Percentiles rank a stretch among this genome's conserved stretches.
Evolutionary conservation across 2,113 vertebrate genomes (phyloP).

Genomic region (Oryzias curvinotus): DNA sequence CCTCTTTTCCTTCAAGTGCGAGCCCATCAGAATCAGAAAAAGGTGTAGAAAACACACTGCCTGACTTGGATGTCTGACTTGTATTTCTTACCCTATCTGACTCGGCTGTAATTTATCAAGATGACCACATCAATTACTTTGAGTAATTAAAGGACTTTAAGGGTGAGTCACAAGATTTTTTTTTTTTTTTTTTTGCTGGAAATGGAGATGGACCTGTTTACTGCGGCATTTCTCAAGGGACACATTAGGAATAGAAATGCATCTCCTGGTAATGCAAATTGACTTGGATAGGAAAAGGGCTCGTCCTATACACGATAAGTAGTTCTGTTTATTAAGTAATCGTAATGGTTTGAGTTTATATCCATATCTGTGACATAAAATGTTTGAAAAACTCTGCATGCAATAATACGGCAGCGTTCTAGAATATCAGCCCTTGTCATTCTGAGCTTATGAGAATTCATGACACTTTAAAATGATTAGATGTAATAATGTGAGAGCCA

Average conservation of each 20-base stretch:
- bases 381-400: conserved; percentile 20
- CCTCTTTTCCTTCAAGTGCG: neutral
- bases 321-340: conserved; percentile 7
- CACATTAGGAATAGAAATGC: conserved; percentile 18
- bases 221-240: conserved; percentile 2
- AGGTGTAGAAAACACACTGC: neutral
- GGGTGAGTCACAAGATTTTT: neutral
- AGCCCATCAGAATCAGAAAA: neutral
- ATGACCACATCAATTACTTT: neutral
- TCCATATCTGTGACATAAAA: neutral
- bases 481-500: conserved; percentile 47
- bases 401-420: conserved; percentile 11
- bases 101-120: neutral
- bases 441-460: conserved; percentile 42
- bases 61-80: neutral
- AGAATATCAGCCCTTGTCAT: conserved; percentile 33
- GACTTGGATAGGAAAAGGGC: too few relatives aligned
- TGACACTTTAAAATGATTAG: conserved; percentile 58
- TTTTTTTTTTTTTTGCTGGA: neutral
- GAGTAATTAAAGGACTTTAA: neutral
- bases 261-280: too few relatives aligned
- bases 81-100: neutral
- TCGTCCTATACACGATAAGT: conserved; percentile 8
- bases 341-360: neutral
- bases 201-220: conserved; percentile 3